Base-by-base conservation (phyloP, 2,797 vertebrate species). In the Alca torda region DNA sequence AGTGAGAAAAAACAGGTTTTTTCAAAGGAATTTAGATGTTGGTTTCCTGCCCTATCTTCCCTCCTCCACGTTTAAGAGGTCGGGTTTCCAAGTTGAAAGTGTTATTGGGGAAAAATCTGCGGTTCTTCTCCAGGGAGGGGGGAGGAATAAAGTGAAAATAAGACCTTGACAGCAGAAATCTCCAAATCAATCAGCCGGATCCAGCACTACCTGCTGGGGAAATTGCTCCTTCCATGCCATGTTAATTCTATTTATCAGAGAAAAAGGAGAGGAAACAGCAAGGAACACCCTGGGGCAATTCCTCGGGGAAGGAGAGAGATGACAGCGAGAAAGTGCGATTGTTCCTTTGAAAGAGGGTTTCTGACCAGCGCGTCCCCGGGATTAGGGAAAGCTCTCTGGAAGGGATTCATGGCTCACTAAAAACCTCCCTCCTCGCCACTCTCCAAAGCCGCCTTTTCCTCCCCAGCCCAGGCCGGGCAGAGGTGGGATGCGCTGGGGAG, bases 201-300 rank as follows among this genome's bases (percentile, higher is more conserved):
- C 53, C 16, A 11, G 56, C 51, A 5, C 46, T 37, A 53, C 75
- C 51, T 69, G 56, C 82, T 53, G 53, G 45, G 60, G 77, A 89
- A 93, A 87, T 41, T 41, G 46, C 54, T 69, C 72, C 56, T n/a
- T 46, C 57, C 30, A 5, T 51, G 51, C 26, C 19, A 2, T 54
- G 87, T 93, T 81, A 89, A 73, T 87, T 93, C 13, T 63, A 11
- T 87, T 81, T 78, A 87, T 25, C 28, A 8, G 81, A 53, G 48
- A 51, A 45, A 91, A 86, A 61, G 2, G 64, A 84, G 45, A 87
- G 78, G 46, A 30, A 81, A 53, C 5, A 50, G 64, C 15, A 11
- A 61, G 56, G 67, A 89, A 48, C 68, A 91, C n/a, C 56, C 67
- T 31, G 17, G 74, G 74, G 70, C 41, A 54, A 19, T 25, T 70